Evolutionary conservation across 2,888 invertebrate genomes (phyloP).

Genomic region (Caradrina kadenii): DNA sequence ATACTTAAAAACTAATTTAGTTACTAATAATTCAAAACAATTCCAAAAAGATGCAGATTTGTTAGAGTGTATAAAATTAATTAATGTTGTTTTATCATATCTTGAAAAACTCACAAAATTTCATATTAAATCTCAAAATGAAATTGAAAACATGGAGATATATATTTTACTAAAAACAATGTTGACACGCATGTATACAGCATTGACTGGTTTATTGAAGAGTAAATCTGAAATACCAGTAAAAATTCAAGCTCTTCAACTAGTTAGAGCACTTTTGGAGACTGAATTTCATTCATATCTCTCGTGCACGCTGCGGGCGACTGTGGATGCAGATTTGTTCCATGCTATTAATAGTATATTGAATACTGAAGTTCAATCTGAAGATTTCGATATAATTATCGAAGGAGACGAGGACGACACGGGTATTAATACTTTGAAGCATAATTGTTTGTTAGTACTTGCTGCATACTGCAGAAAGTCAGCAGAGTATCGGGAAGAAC

Average conservation of each 20-base stretch:
- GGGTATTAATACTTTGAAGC: conserved; percentile 74
- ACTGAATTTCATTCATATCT: conserved; percentile 72
- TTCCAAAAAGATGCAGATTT: conserved; percentile 62
- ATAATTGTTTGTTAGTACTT: conserved; percentile 77
- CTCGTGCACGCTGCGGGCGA: conserved; percentile 68
- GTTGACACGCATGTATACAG: conserved; percentile 69
- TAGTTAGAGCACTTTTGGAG: conserved; percentile 71
- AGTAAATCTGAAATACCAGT: conserved; percentile 67
- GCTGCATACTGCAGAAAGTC: conserved; percentile 80
- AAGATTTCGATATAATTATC: conserved; percentile 73
- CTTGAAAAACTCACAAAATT: conserved; percentile 73
- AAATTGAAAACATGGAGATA: conserved; percentile 65
- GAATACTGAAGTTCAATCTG: conserved; percentile 68
- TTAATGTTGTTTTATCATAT: conserved; percentile 71
- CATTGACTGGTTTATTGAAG: conserved; percentile 69
- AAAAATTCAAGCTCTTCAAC: conserved; percentile 73
- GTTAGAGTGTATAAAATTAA: conserved; percentile 69
- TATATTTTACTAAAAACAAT: conserved; percentile 67
- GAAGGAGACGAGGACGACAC: conserved; percentile 79
- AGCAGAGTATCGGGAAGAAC: conserved; percentile 76
- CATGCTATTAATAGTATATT: conserved; percentile 78
- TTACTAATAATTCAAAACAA: conserved; percentile 23
- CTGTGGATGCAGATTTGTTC: conserved; percentile 77
- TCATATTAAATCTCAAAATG: conserved; percentile 64
- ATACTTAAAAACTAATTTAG: conserved; percentile 50